These are phyloP conservation scores for Melanotaenia boesemani DNA, from an alignment of 2,797 vertebrate species.

Conservation along the genomic window DNA sequence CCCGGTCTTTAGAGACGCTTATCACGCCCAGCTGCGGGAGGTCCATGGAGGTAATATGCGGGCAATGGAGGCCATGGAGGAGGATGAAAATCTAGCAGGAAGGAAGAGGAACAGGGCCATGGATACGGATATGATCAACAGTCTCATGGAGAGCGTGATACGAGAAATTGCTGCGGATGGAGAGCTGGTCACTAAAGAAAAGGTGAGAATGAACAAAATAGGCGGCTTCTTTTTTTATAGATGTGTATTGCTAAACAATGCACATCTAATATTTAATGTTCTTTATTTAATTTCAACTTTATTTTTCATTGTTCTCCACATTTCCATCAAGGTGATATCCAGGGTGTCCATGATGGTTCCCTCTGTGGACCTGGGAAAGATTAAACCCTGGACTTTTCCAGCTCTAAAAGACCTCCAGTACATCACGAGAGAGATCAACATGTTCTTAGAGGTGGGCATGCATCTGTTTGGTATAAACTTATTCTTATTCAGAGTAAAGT, in stretches of 20 bases:
- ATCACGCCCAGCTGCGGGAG: slow-evolving; percentile 78
- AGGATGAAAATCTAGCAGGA: slow-evolving; percentile 7
- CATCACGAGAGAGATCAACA: slow-evolving; percentile 78
- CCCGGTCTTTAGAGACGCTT: slow-evolving; percentile 65
- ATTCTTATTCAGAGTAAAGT: neutral
- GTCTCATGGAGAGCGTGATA: slow-evolving; percentile 74
- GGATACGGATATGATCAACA: slow-evolving; percentile 63
- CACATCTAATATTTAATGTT: neutral
- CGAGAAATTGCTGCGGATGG: slow-evolving; percentile 78
- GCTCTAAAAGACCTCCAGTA: slow-evolving; percentile 80
- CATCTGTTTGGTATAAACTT: neutral
- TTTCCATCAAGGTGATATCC: slow-evolving; percentile 70
- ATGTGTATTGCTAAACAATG: neutral
- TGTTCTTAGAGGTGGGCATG: slow-evolving; percentile 80
- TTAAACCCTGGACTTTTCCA: slow-evolving; percentile 54
- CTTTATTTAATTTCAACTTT: neutral
- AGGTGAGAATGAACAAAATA: slow-evolving; percentile 58
- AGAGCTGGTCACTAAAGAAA: slow-evolving; percentile 80
- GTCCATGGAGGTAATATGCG: slow-evolving; percentile 75
- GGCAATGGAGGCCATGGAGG: slow-evolving; percentile 66
- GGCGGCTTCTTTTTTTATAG: neutral
- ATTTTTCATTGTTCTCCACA: neutral
- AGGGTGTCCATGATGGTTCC: slow-evolving; percentile 69
- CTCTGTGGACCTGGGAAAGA: slow-evolving; percentile 45
- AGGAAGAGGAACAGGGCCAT: slow-evolving; percentile 38